A percentile compares a stretch with the other conserved stretches of the same genome.
Conservation (phyloP, 1,140 invertebrate genomes). For the Drosophila sp. region DNA sequence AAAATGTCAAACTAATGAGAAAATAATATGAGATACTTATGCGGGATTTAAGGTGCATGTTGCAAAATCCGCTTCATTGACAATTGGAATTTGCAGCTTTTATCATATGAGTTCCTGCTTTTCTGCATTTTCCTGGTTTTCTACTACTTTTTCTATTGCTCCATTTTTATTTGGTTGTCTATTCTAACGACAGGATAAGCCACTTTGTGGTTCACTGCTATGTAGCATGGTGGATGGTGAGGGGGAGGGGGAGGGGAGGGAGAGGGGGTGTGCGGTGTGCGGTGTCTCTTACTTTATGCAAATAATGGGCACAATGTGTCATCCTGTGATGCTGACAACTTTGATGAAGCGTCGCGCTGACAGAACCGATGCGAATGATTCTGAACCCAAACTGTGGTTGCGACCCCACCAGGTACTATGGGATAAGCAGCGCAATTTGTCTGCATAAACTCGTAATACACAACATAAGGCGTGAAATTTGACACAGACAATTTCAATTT, state of each 20-base stretch:
- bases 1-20: not conserved
- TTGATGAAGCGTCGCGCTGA: conserved; percentile 67
- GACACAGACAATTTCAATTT: too few species aligned
- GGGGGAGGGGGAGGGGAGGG: not conserved
- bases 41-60: conserved; percentile 10
- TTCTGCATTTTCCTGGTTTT: not conserved
- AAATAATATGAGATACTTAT: not conserved
- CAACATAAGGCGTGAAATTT: too few species aligned
- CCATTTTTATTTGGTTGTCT: conserved; percentile 26
- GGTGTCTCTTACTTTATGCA: conserved; percentile 58
- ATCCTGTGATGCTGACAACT: conserved; percentile 66
- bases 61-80: conserved; percentile 18
- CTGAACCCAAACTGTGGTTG: conserved; percentile 10
- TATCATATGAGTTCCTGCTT: conserved; percentile 3
- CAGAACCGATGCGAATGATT: conserved; percentile 38
- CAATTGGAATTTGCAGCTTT: conserved; percentile 13
- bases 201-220: conserved; percentile 55
- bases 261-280: not conserved
- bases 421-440: too few species aligned
- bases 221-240: conserved; percentile 10
- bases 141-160: not conserved
- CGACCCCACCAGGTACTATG: conserved; percentile 2
- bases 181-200: conserved; percentile 64
- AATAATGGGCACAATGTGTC: conserved; percentile 80
- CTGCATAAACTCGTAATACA: too few species aligned